These are phyloP conservation scores for Notothenia coriiceps DNA, from an alignment of 2,113 vertebrate genomes.

Conservation along the genomic window DNA sequence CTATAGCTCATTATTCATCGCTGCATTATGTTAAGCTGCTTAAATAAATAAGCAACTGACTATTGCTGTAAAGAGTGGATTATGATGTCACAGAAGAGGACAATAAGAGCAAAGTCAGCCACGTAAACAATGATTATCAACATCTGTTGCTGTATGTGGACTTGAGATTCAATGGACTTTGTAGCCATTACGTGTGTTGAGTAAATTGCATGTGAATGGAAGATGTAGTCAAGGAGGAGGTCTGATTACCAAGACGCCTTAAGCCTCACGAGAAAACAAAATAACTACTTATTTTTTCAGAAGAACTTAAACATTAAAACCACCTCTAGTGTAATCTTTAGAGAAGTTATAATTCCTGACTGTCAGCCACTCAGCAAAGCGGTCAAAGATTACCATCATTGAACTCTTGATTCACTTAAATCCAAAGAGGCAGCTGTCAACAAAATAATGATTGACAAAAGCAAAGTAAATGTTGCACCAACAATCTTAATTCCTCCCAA, in stretches of 20 bases:
- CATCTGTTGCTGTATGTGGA: background rate
- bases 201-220: background rate
- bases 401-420: background rate
- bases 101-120: background rate
- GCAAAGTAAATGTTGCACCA: background rate
- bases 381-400: background rate
- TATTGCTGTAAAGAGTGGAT: background rate
- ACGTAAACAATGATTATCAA: background rate
- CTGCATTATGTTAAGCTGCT: background rate
- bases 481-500: background rate
- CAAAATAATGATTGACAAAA: too few relatives aligned
- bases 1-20: background rate
- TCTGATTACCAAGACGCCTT: background rate
- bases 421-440: background rate
- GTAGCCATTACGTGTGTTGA: background rate
- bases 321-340: background rate
- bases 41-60: background rate
- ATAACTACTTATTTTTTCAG: background rate
- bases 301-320: background rate
- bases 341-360: background rate
- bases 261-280: slow-evolving; percentile 39
- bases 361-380: background rate
- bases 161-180: background rate
- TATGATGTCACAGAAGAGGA: background rate
- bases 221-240: background rate